Evolutionary conservation across 1,140 invertebrate genomes (phyloP).

Genomic region (Zaprionus taronus): DNA sequence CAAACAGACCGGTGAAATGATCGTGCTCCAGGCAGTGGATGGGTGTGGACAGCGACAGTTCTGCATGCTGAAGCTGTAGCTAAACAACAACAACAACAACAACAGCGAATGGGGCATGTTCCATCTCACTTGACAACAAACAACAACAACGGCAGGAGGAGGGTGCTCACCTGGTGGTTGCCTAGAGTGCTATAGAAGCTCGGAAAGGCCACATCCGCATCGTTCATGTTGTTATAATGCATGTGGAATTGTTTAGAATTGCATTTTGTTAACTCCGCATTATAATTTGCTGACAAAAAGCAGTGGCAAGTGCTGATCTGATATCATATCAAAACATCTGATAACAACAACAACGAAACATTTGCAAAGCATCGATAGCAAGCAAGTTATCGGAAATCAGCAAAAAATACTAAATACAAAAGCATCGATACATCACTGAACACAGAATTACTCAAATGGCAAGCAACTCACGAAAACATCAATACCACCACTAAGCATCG

Average conservation of each 20-base stretch:
- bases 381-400: not conserved
- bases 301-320: slow-evolving; percentile 35
- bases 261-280: slow-evolving; percentile 52
- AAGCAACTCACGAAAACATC: not conserved
- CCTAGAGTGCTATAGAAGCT: slow-evolving; percentile 54
- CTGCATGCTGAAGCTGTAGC: slow-evolving; percentile 48
- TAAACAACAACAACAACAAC: slow-evolving; percentile 26
- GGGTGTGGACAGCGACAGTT: slow-evolving; percentile 68
- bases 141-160: slow-evolving; percentile 18
- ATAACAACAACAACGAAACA: slow-evolving; percentile 46
- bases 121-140: slow-evolving; percentile 45
- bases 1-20: slow-evolving; percentile 61
- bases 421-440: not conserved
- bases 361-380: slow-evolving; percentile 28
- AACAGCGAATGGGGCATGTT: slow-evolving; percentile 35
- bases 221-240: slow-evolving; percentile 66
- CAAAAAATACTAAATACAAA: not conserved
- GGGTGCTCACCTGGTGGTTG: slow-evolving; percentile 60
- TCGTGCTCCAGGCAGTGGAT: slow-evolving; percentile 64
- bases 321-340: slow-evolving; percentile 58
- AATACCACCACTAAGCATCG: too few species aligned
- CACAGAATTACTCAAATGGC: not conserved
- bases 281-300: slow-evolving; percentile 39
- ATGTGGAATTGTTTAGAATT: slow-evolving; percentile 42
- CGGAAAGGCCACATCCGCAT: slow-evolving; percentile 59